Evolutionary conservation across 2,113 vertebrate species (phyloP).

Genomic region (Pteronura brasiliensis): DNA sequence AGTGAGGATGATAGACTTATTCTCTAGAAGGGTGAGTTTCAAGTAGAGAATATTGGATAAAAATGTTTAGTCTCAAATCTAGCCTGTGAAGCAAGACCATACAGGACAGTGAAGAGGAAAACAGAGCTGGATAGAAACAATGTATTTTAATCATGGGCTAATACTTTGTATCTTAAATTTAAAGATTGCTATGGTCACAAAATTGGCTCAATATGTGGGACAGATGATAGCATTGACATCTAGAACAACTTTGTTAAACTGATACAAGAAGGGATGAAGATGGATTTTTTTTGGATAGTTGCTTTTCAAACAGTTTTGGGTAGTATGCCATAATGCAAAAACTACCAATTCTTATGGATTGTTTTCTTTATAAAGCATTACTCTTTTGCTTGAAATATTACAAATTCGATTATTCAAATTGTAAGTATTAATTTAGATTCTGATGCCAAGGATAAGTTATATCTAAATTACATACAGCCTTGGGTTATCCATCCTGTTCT

Average conservation of each 20-base stretch:
- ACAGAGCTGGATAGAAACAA: background rate
- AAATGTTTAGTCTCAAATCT: background rate
- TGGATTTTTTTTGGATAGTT: background rate
- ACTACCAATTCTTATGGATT: background rate
- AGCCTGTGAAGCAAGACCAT: background rate
- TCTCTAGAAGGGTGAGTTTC: background rate
- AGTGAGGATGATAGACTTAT: background rate
- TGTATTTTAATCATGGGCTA: background rate
- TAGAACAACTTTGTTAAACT: background rate
- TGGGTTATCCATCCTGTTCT: background rate
- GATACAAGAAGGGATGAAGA: background rate
- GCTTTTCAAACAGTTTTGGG: constrained; percentile 25
- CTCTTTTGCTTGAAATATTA: constrained; percentile 32
- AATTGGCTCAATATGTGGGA: background rate
- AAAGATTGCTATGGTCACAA: background rate
- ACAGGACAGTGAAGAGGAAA: background rate
- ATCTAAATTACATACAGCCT: constrained; percentile 6
- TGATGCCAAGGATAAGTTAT: background rate
- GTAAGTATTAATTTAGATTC: background rate
- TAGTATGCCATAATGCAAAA: constrained; percentile 6
- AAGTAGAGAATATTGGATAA: background rate
- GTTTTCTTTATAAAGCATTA: background rate
- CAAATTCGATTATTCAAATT: background rate
- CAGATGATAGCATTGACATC: background rate
- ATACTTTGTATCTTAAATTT: background rate